phyloP scores from a whole-genome alignment of 2,797 vertebrate species.

The Orientallactaga sibirica region DNA sequence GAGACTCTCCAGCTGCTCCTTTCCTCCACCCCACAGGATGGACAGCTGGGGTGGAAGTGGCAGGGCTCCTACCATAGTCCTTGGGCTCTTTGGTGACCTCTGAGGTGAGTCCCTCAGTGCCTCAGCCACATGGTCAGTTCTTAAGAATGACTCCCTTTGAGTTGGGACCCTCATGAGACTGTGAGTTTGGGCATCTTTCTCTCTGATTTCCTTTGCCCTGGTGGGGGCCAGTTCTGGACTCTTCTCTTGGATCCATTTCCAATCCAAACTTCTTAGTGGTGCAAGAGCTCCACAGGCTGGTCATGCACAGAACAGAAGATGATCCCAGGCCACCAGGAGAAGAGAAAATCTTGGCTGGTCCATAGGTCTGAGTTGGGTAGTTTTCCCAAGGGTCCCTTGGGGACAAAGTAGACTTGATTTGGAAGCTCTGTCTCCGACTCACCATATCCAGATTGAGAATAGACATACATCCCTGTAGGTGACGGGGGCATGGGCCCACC shows the following conservation, averaged over 20 bases:
- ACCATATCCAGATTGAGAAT: background rate
- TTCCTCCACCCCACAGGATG: background rate
- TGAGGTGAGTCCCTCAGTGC: background rate
- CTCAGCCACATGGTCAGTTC: background rate
- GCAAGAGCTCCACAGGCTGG: constrained; percentile 16
- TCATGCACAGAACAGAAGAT: background rate
- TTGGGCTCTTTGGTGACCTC: background rate
- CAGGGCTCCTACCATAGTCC: background rate
- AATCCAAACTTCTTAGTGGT: background rate
- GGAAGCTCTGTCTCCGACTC: background rate
- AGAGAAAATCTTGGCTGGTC: background rate
- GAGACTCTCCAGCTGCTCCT: background rate
- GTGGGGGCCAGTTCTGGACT: background rate
- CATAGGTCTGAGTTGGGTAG: background rate
- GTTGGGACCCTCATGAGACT: background rate
- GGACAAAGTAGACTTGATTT: background rate
- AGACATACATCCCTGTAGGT: background rate
- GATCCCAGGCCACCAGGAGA: background rate
- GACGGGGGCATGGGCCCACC: background rate
- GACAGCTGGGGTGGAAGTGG: background rate
- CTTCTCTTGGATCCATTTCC: background rate
- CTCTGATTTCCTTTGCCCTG: background rate
- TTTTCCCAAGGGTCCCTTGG: background rate
- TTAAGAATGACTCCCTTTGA: background rate
- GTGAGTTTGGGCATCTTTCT: background rate